Evolutionary conservation across 2,888 invertebrate genomes (phyloP).

Genomic region (Ariolimax columbianus): DNA sequence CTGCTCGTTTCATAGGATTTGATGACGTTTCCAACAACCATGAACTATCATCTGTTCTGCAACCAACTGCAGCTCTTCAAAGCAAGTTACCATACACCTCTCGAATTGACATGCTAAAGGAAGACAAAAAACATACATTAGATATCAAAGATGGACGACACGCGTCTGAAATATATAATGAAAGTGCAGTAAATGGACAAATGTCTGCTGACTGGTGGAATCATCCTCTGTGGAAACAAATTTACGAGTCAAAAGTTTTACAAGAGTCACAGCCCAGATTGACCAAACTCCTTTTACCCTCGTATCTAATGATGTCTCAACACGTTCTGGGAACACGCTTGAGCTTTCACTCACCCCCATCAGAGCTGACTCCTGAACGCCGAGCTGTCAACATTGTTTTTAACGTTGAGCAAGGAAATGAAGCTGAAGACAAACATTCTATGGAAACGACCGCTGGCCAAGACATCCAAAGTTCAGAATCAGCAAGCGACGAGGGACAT

Average conservation of each 20-base stretch:
- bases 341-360: not conserved
- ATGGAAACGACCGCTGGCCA: not conserved
- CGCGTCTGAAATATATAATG: not conserved
- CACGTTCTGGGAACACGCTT: not conserved
- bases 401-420: not conserved
- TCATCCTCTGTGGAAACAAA: constrained; percentile 7
- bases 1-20: not conserved
- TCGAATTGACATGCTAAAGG: not conserved
- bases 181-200: not conserved
- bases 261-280: not conserved
- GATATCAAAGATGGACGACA: not conserved
- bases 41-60: not conserved
- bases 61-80: not conserved
- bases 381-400: not conserved
- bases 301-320: constrained; percentile 19
- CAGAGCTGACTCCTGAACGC: not conserved
- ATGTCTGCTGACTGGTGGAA: not conserved
- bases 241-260: constrained; percentile 5
- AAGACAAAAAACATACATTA: not conserved
- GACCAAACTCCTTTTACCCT: not conserved
- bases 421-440: not conserved
- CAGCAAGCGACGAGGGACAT: not conserved
- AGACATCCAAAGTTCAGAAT: not conserved
- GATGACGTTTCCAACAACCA: not conserved
- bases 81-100: not conserved